Evolutionary conservation across 2,888 invertebrate genomes (phyloP).

Genomic region (Oithona nana): DNA sequence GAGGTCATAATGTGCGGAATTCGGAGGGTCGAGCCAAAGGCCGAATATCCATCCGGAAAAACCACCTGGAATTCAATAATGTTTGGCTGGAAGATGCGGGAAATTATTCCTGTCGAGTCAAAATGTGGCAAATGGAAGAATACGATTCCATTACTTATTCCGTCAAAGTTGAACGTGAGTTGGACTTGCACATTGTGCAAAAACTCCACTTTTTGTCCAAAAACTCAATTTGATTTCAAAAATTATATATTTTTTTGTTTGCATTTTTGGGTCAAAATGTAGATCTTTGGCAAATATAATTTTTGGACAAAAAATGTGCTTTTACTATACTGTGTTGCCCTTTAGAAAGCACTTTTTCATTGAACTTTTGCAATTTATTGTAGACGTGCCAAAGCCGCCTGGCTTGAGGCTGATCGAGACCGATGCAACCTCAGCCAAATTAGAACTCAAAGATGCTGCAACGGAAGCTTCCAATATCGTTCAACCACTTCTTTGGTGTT

Average conservation of each 20-base stretch:
- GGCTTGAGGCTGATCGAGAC: background rate
- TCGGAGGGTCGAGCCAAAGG: background rate
- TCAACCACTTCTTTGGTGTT: background rate
- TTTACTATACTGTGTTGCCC: background rate
- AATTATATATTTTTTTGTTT: too few species aligned
- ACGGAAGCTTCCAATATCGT: background rate
- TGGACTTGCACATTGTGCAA: too few species aligned
- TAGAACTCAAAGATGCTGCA: background rate
- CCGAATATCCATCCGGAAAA: background rate
- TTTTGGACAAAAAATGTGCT: too few species aligned
- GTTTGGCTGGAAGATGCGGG: background rate
- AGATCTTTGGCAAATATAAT: too few species aligned
- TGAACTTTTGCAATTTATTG: background rate
- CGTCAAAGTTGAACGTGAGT: background rate
- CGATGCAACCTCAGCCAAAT: background rate
- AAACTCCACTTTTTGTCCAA: too few species aligned
- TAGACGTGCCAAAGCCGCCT: background rate
- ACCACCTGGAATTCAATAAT: background rate
- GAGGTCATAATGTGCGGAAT: background rate
- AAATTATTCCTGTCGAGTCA: background rate
- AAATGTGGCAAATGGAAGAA: background rate
- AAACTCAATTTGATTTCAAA: too few species aligned
- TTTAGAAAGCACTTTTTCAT: background rate
- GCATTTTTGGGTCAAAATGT: too few species aligned
- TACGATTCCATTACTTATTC: background rate